Evolutionary conservation across 2,113 vertebrate genomes (phyloP).

Genomic region (Paramormyrops kingsleyae): DNA sequence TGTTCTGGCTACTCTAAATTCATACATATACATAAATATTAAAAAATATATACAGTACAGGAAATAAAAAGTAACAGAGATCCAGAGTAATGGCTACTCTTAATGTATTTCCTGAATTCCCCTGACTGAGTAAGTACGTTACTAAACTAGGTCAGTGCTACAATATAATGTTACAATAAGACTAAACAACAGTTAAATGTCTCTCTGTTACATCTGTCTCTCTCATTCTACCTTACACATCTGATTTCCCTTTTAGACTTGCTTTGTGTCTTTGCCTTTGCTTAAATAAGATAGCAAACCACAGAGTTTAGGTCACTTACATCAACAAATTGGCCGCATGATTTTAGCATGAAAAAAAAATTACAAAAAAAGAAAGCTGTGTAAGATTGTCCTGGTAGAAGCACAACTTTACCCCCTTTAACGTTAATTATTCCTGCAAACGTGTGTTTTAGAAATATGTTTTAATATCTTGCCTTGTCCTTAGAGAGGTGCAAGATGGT

Average conservation of each 20-base stretch:
- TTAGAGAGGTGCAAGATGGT: neutral
- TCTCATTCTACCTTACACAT: neutral
- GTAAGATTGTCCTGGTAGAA: slow-evolving; percentile 63
- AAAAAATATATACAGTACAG: slow-evolving; percentile 7
- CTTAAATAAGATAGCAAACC: slow-evolving; percentile 71
- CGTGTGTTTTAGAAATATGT: neutral
- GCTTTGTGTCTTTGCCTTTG: slow-evolving; percentile 46
- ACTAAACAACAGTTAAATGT: slow-evolving; percentile 21
- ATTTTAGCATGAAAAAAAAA: slow-evolving; percentile 76
- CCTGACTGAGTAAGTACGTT: neutral
- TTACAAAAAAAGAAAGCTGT: slow-evolving; percentile 68
- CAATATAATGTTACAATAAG: slow-evolving; percentile 5
- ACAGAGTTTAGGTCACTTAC: slow-evolving; percentile 72
- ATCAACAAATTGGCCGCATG: slow-evolving; percentile 76
- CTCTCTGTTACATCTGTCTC: neutral
- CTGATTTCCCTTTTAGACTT: neutral
- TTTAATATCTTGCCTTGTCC: neutral
- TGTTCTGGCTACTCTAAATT: slow-evolving; percentile 32
- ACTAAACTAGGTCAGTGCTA: neutral
- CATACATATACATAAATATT: slow-evolving; percentile 15
- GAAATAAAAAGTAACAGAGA: slow-evolving; percentile 8
- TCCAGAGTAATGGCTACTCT: neutral
- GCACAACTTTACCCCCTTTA: slow-evolving; percentile 45
- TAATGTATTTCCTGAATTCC: slow-evolving; percentile 2
- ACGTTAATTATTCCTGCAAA: slow-evolving; percentile 11